Evolutionary conservation across 2,888 invertebrate species (phyloP).

Genomic region (Hypena proboscidalis): DNA sequence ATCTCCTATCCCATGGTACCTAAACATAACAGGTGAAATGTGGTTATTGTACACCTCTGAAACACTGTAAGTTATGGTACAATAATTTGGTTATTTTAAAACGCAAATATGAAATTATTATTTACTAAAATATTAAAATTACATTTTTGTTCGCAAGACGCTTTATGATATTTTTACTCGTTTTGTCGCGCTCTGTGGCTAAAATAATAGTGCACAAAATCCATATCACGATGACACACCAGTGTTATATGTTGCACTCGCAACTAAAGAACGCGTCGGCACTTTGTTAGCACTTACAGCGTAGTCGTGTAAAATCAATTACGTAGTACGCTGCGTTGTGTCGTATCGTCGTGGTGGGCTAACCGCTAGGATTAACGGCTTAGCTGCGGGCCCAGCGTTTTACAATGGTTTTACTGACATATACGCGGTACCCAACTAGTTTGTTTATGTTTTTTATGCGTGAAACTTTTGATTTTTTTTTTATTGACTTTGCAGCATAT

Average conservation of each 20-base stretch:
- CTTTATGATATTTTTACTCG: too few relatives aligned
- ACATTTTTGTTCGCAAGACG: too few relatives aligned
- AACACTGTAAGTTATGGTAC: too few relatives aligned
- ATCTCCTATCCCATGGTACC: too few relatives aligned
- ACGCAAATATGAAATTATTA: too few relatives aligned
- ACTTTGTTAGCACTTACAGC: slow-evolving; percentile 28
- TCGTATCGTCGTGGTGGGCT: slow-evolving; percentile 36
- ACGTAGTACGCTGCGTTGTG: slow-evolving; percentile 36
- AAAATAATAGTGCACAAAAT: not conserved
- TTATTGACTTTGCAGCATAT: too few relatives aligned
- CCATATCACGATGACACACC: not conserved
- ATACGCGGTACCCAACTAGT: slow-evolving; percentile 6
- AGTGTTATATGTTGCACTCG: slow-evolving; percentile 20
- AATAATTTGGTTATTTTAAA: too few relatives aligned
- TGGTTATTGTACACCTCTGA: too few relatives aligned
- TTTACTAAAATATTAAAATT: too few relatives aligned
- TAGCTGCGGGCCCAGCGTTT: slow-evolving; percentile 39
- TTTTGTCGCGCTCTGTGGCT: too few relatives aligned
- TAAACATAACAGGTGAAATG: too few relatives aligned
- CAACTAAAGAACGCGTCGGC: slow-evolving; percentile 14
- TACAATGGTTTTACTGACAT: slow-evolving; percentile 38
- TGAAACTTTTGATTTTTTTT: not conserved
- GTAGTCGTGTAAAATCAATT: slow-evolving; percentile 46
- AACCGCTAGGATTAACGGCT: slow-evolving; percentile 47
- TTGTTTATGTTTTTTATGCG: not conserved